Percentiles rank a stretch among this genome's conserved stretches.
These are phyloP conservation scores for Isotomurus palustris DNA, from an alignment of 2,888 invertebrate species.

Conservation along the genomic window DNA sequence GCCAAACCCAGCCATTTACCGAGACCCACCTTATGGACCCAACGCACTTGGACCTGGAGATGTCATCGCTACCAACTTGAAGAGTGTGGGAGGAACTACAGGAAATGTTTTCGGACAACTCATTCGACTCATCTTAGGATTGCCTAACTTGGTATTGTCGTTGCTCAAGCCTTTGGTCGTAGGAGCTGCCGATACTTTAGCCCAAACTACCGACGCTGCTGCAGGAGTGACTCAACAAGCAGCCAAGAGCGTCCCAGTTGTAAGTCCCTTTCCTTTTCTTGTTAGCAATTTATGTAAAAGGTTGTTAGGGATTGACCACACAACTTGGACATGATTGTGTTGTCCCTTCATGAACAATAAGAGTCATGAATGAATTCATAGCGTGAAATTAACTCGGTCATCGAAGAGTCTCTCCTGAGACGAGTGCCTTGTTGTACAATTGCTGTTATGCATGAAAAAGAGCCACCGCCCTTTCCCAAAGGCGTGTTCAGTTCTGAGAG, in stretches of 20 bases:
- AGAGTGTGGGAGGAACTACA: conserved; percentile 46
- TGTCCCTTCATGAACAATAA: too few species aligned
- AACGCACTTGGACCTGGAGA: conserved; percentile 47
- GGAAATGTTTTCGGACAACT: conserved; percentile 47
- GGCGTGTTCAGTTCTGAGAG: too few species aligned
- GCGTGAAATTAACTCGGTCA: too few species aligned
- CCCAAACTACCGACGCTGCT: conserved; percentile 46
- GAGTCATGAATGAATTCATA: too few species aligned
- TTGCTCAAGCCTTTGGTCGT: conserved; percentile 46
- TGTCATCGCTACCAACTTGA: conserved; percentile 46
- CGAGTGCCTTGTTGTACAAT: too few species aligned
- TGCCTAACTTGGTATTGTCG: conserved; percentile 45
- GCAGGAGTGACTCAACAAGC: conserved; percentile 46
- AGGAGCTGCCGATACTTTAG: conserved; percentile 46
- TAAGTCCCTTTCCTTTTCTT: too few species aligned
- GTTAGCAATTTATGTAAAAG: too few species aligned
- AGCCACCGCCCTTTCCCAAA: too few species aligned
- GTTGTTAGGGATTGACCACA: too few species aligned
- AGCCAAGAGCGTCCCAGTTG: conserved; percentile 46
- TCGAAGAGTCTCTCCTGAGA: too few species aligned
- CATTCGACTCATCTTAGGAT: conserved; percentile 44
- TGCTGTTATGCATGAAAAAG: too few species aligned
- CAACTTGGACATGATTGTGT: too few species aligned
- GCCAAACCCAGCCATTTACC: conserved; percentile 46
- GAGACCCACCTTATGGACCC: conserved; percentile 46